A percentile compares a stretch with the other conserved stretches of the same genome.
Conservation (phyloP, 2,797 vertebrate genomes). For the Acipenser oxyrinchus region DNA sequence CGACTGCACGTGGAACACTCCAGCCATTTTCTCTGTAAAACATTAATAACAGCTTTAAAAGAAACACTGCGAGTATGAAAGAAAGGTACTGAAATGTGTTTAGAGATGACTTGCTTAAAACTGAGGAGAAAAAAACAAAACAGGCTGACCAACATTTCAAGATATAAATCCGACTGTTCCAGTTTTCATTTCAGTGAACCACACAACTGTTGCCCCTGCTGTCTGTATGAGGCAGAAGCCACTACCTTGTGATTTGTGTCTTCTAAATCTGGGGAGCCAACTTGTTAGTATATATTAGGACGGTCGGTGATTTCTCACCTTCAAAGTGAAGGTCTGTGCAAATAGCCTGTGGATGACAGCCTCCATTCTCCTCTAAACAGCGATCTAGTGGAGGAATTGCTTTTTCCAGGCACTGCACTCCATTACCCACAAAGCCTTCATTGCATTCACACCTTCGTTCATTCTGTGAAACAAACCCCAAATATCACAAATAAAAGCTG, state of each 20-base stretch:
- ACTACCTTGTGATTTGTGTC: no score
- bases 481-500: not conserved
- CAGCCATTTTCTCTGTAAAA: slow-evolving; percentile 72
- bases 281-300: not conserved
- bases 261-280: no score
- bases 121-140: no score
- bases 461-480: slow-evolving; percentile 55
- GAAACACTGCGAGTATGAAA: not conserved
- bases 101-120: no score
- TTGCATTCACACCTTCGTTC: slow-evolving; percentile 73
- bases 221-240: no score
- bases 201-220: no score
- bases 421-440: slow-evolving; percentile 74
- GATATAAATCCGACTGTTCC: no score
- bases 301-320: slow-evolving; percentile 38
- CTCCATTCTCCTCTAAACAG: slow-evolving; percentile 72
- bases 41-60: not conserved
- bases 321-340: slow-evolving; percentile 87
- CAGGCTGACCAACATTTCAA: not conserved
- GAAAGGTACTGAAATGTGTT: not conserved
- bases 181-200: no score
- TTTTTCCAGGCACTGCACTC: slow-evolving; percentile 80
- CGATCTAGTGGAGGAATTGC: slow-evolving; percentile 68
- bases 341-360: slow-evolving; percentile 66
- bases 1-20: slow-evolving; percentile 82